phyloP scores from a whole-genome alignment of 2,113 vertebrate species.

The Gnathonemus longibarbis region DNA sequence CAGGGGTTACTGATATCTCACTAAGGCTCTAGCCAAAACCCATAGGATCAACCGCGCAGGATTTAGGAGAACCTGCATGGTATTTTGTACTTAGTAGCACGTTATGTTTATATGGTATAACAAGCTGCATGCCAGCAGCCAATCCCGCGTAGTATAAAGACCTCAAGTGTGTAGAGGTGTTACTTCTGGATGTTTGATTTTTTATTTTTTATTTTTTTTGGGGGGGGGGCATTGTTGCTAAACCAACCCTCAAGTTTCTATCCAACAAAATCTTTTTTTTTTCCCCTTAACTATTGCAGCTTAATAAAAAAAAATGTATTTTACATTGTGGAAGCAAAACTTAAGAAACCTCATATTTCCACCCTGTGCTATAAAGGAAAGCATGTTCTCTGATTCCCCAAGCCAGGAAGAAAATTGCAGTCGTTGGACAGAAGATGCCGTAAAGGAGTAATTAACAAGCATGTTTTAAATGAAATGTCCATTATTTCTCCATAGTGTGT shows the following conservation, averaged over 20 bases:
- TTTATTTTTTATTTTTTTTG: background rate
- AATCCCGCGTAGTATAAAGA: background rate
- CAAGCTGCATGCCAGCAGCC: background rate
- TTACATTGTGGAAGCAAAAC: background rate
- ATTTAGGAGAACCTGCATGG: background rate
- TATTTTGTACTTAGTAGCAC: background rate
- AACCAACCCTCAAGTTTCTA: background rate
- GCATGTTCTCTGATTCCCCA: background rate
- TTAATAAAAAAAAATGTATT: background rate
- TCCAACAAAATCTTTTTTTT: background rate
- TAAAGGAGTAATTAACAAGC: background rate
- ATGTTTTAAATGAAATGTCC: background rate
- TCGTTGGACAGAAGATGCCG: background rate
- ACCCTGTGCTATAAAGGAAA: background rate
- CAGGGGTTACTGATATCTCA: background rate
- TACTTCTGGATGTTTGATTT: background rate
- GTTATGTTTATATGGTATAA: background rate
- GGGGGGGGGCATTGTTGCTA: background rate
- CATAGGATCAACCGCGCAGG: background rate
- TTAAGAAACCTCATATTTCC: background rate
- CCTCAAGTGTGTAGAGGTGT: background rate
- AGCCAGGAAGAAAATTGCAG: background rate
- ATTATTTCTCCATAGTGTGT: background rate
- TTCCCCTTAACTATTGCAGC: background rate
- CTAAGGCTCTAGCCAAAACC: background rate